These are phyloP conservation scores for Elysia crispata DNA, from an alignment of 2,888 invertebrate species.

Conservation along the genomic window DNA sequence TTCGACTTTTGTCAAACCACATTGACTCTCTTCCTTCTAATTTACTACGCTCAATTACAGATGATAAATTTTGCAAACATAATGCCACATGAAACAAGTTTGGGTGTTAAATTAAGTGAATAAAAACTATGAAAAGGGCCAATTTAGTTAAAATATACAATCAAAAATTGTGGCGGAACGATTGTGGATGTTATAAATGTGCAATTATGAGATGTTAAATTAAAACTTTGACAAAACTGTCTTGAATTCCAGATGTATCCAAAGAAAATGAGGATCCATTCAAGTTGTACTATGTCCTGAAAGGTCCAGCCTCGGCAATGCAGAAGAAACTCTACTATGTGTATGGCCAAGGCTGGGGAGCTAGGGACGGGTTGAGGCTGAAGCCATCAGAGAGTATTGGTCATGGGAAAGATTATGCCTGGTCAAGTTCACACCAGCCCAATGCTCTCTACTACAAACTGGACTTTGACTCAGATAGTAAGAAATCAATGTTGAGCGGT, in stretches of 20 bases:
- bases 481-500: constrained; percentile 52
- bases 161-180: neutral
- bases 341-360: constrained; percentile 69
- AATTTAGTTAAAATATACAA: too few relatives aligned
- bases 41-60: too few relatives aligned
- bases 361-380: constrained; percentile 55
- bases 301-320: constrained; percentile 67
- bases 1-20: too few relatives aligned
- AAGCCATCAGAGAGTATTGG: constrained; percentile 58
- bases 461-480: constrained; percentile 46
- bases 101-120: too few relatives aligned
- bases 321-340: constrained; percentile 73
- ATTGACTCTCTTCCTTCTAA: too few relatives aligned
- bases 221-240: too few relatives aligned
- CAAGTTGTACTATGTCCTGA: constrained; percentile 66
- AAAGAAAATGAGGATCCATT: constrained; percentile 67
- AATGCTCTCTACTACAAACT: constrained; percentile 68
- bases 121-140: too few relatives aligned
- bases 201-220: neutral
- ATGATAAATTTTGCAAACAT: too few relatives aligned
- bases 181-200: neutral
- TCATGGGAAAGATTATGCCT: constrained; percentile 62
- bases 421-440: constrained; percentile 61
- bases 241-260: constrained; percentile 58
- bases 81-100: too few relatives aligned